Evolutionary conservation across 2,113 vertebrate species (phyloP), one percentile per base, ranked within the genome.

Genomic region (Microtus ochrogaster): DNA sequence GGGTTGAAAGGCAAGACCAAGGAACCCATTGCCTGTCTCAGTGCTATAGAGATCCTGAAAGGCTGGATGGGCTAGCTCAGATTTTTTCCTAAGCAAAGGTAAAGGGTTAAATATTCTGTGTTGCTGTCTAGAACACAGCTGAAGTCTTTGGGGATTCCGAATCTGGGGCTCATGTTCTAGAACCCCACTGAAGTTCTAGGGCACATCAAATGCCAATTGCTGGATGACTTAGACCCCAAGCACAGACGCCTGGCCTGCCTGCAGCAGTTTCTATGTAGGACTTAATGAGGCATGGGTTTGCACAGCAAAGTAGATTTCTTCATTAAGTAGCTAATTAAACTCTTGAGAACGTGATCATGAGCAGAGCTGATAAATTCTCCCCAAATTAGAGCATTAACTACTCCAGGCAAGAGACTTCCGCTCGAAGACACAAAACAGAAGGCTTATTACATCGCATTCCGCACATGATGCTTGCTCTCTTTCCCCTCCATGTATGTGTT

Each of bases 261-360:
- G 77, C 90, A n/a, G 72, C 47, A 21, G 30, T 82, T 49, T 93
- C 88, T 82, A 92, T 39, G n/a, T 5, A 7, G 84, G 85, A 89
- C 70, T 97, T 94, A 97, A 96, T 0, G 4, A 68, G 63, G 83
- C 79, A 66, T 77, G 90, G 84, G 81, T 92, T 92, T 96, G 81
- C 55, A 96, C 72, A 92, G 66, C 65, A 89, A 96, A 94, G 92
- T 92, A 95, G 76, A 90, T 96, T 96, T 94, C 88, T 94, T 94
- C 81, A 89, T 94, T 96, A 97, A 93, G 76, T n/a, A 96, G 58
- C 61, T 96, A 93, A 94, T 96, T 95, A 96, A 96, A 84, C 88
- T 90, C 84, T 94, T 97, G 63, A 96, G 96, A 97, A 95, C 33
- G 22, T 89, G 72, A 94, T 94, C 90, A 76, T 92, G 79, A 97